Conservation (phyloP, 1,140 invertebrate species). For the Maconellicoccus hirsutus region DNA sequence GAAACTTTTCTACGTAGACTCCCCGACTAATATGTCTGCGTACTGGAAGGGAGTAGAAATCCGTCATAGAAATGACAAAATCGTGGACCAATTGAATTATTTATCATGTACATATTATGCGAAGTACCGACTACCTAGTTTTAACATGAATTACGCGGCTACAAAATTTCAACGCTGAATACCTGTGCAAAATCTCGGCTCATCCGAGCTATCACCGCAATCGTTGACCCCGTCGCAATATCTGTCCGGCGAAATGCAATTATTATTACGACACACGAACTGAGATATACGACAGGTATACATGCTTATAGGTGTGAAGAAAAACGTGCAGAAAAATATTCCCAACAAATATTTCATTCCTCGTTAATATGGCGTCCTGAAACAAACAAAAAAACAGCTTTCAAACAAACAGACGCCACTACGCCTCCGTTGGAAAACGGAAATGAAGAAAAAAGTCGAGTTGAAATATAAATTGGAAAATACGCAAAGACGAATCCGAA, state of each 20-base stretch:
- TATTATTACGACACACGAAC: constrained; percentile 63
- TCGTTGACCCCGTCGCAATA: constrained; percentile 74
- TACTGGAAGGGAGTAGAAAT: no score
- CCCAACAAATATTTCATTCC: constrained; percentile 18
- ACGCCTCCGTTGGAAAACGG: neutral
- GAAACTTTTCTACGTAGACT: no score
- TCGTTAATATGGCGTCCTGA: neutral
- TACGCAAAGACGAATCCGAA: neutral
- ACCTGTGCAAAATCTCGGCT: constrained; percentile 68
- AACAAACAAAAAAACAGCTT: neutral
- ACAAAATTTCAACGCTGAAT: neutral
- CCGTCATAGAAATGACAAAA: no score
- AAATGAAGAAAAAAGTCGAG: neutral
- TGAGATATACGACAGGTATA: constrained; percentile 55
- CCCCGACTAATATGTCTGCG: no score
- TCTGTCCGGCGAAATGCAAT: constrained; percentile 67
- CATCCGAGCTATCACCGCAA: constrained; percentile 70
- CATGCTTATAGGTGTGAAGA: neutral
- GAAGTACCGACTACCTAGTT: no score
- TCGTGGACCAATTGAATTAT: no score
- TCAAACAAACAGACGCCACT: neutral
- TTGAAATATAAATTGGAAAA: neutral
- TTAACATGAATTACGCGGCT: no score
- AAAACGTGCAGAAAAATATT: neutral
- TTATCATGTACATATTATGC: no score